phyloP scores from a whole-genome alignment of 2,797 vertebrate species.

The Selene dorsalis region DNA sequence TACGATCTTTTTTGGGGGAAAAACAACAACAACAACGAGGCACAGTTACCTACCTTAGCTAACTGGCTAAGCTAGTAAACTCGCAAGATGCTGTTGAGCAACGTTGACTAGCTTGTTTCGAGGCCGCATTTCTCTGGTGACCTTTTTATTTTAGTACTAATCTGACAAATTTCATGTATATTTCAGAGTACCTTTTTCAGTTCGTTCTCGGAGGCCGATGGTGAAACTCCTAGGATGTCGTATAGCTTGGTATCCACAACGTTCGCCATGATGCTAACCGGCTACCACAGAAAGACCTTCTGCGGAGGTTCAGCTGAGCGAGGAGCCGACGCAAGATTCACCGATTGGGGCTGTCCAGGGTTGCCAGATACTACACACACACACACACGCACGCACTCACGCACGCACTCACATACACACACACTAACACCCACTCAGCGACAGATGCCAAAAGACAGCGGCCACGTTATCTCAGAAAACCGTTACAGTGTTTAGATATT shows the following conservation, averaged over 20 bases:
- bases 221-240: slow-evolving; percentile 94
- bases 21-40: background rate
- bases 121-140: slow-evolving; percentile 64
- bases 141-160: background rate
- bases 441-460: slow-evolving; percentile 13
- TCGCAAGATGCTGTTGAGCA: slow-evolving; percentile 22
- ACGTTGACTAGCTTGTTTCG: slow-evolving; percentile 53
- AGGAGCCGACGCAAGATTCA: slow-evolving; percentile 43
- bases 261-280: slow-evolving; percentile 90
- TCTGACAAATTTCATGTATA: background rate
- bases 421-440: slow-evolving; percentile 40
- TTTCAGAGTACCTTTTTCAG: slow-evolving; percentile 90
- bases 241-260: slow-evolving; percentile 96
- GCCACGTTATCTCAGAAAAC: background rate
- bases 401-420: background rate
- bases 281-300: slow-evolving; percentile 70
- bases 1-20: background rate
- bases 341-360: slow-evolving; percentile 56
- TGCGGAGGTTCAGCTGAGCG: slow-evolving; percentile 70
- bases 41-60: slow-evolving; percentile 13
- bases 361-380: slow-evolving; percentile 55
- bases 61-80: slow-evolving; percentile 40
- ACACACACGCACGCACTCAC: slow-evolving; percentile 12
- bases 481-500: background rate
- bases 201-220: slow-evolving; percentile 93